Evolutionary conservation across 2,113 vertebrate genomes (phyloP), one percentile per base, ranked within the genome.

Genomic region (Casuarius casuarius): DNA sequence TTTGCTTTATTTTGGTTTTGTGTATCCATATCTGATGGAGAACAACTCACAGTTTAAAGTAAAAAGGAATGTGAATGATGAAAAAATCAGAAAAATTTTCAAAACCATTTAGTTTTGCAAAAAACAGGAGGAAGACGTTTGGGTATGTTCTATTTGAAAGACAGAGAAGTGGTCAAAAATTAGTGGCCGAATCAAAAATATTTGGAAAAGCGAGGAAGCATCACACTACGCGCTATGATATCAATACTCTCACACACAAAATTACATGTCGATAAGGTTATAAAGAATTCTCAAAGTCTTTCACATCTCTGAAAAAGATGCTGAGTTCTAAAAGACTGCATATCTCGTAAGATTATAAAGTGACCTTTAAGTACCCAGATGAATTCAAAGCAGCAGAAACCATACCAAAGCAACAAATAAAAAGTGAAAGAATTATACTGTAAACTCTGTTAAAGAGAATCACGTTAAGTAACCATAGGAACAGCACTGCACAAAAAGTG

Each of bases 391-490:
- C 48, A 95, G 84, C 35, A 88, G 81, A 95, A 93, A 80, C 8
- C 31, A 73, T n/a, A 77, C 8, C 26, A 90, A 35, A 77, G 38
- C 8, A 75, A 77, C 46, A 94, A 94, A 91, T 54, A 88, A 65
- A 91, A 91, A 78, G n/a, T 49, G 14, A 91, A 93, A 80, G 44
- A 86, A 84, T 80, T 78, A 68, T 52, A 84, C 9, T 78, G 44
- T 59, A 95, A 89, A 88, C 76, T 89, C 35, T 46, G 12, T 20
- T 67, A 95, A 78, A 94, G 95, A 86, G 46, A 90, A 96, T 61
- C n/a, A 51, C 38, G 90, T 86, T 42, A 91, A 75, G 81, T 96
- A 96, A 95, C 88, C 78, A 92, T 52, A 95, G 91, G 90, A 95
- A 96, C 91, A 52, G 33, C 1, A 5, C 71, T 70, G 86, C 10